A percentile compares a stretch with the other conserved stretches of the same genome.
Evolutionary conservation across 1,140 invertebrate genomes (phyloP).

Genomic region (Panagrolaimus sp.): DNA sequence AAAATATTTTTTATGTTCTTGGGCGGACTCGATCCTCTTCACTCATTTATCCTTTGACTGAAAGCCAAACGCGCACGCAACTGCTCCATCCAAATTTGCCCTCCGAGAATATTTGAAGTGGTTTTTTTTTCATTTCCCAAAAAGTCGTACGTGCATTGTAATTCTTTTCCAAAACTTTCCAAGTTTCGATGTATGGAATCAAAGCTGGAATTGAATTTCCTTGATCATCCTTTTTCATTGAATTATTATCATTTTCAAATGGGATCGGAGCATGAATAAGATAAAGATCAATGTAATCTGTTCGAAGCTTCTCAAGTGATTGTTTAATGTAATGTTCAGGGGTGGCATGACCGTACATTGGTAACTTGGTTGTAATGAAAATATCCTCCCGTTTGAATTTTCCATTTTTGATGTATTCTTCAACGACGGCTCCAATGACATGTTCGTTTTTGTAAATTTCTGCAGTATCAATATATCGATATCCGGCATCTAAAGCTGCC

Average conservation of each 20-base stretch:
- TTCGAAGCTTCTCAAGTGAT: background rate
- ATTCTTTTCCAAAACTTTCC: conserved; percentile 56
- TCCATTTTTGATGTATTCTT: conserved; percentile 70
- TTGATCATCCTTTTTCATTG: no score
- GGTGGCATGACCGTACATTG: background rate
- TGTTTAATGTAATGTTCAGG: background rate
- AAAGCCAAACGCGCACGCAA: no score
- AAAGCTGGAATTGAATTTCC: conserved; percentile 9
- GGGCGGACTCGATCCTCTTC: no score
- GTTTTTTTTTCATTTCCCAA: no score
- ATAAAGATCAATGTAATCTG: background rate
- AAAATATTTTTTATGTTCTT: no score
- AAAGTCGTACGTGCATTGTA: no score
- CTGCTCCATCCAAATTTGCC: no score
- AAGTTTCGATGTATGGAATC: conserved; percentile 40
- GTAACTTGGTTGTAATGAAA: conserved; percentile 72
- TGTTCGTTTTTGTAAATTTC: conserved; percentile 73
- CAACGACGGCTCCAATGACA: conserved; percentile 71
- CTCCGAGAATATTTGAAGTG: no score
- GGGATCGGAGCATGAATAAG: background rate
- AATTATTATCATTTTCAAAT: no score
- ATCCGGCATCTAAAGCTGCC: conserved; percentile 67
- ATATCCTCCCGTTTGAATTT: conserved; percentile 71
- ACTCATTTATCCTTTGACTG: no score
- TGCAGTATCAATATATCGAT: conserved; percentile 75